A percentile compares a stretch with the other conserved stretches of the same genome.
phyloP scores from a whole-genome alignment of 2,888 invertebrate genomes.

The Chymomyza procnemis region DNA sequence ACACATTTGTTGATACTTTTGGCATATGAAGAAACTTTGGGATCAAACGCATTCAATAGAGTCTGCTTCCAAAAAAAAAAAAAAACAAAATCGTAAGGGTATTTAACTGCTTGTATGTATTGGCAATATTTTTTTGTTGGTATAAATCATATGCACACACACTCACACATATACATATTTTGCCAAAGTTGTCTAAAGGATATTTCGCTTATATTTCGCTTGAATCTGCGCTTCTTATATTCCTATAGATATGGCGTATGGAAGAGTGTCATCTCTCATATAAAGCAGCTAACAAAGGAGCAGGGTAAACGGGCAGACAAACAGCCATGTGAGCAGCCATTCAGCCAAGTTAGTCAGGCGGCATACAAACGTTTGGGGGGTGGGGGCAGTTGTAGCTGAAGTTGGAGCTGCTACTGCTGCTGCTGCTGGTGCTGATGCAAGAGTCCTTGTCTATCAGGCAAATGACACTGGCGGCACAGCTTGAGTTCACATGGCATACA shows the following conservation, averaged over 20 bases:
- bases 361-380: not conserved
- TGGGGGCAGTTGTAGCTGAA: not conserved
- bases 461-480: conserved; percentile 59
- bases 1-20: too few species aligned
- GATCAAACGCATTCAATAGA: too few species aligned
- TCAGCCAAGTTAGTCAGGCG: conserved; percentile 33
- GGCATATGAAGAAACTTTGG: too few species aligned
- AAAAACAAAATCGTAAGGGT: not conserved
- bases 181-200: conserved; percentile 46
- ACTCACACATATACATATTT: not conserved
- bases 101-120: not conserved
- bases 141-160: not conserved
- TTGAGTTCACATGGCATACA: not conserved
- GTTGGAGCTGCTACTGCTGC: not conserved
- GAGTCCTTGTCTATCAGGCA: conserved; percentile 62
- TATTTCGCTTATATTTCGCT: conserved; percentile 57
- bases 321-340: conserved; percentile 18
- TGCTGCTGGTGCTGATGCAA: not conserved
- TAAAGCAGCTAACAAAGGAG: conserved; percentile 15
- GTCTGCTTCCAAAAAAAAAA: not conserved
- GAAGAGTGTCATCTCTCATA: too few species aligned
- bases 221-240: conserved; percentile 14
- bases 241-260: not conserved
- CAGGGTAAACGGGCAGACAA: not conserved
- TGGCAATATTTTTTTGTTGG: not conserved